phyloP scores from a whole-genome alignment of 1,140 invertebrate genomes.

The Lordiphosa collinella region DNA sequence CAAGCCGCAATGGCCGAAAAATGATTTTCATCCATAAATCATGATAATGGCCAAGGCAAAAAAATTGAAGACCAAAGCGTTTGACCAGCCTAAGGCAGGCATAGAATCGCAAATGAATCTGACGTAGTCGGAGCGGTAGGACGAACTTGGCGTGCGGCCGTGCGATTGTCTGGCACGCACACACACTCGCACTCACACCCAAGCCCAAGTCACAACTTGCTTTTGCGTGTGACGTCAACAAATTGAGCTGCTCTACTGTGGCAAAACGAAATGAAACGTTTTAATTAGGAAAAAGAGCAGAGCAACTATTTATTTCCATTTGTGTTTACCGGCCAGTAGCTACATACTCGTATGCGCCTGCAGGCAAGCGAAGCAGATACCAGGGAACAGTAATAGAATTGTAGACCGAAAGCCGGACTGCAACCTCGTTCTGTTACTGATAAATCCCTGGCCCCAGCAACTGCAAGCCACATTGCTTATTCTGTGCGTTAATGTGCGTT shows the following conservation, averaged over 20 bases:
- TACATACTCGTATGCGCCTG: constrained; percentile 30
- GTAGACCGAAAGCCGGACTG: constrained; percentile 4
- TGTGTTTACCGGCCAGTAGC: constrained; percentile 25
- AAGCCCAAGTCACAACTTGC: too few species aligned
- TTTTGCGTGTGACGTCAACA: constrained; percentile 51
- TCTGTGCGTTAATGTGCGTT: background rate
- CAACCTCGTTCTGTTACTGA: background rate
- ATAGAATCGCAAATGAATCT: constrained; percentile 15
- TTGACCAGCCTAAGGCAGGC: constrained; percentile 47
- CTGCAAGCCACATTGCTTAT: constrained; percentile 13
- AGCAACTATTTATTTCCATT: constrained; percentile 75
- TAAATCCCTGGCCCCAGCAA: constrained; percentile 11
- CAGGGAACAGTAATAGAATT: background rate
- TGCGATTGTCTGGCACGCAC: constrained; percentile 52
- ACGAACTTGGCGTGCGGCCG: constrained; percentile 26
- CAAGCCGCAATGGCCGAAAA: constrained; percentile 31
- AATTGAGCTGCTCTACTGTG: constrained; percentile 35
- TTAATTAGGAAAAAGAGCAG: constrained; percentile 74
- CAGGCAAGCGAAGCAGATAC: constrained; percentile 22
- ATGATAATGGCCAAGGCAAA: constrained; percentile 57
- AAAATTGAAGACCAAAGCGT: constrained; percentile 62
- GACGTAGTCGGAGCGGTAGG: background rate
- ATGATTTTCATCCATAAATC: constrained; percentile 74
- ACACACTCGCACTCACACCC: constrained; percentile 42
- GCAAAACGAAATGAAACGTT: constrained; percentile 55